phyloP scores from a whole-genome alignment of 2,797 vertebrate genomes.

The Lepus townsendii region DNA sequence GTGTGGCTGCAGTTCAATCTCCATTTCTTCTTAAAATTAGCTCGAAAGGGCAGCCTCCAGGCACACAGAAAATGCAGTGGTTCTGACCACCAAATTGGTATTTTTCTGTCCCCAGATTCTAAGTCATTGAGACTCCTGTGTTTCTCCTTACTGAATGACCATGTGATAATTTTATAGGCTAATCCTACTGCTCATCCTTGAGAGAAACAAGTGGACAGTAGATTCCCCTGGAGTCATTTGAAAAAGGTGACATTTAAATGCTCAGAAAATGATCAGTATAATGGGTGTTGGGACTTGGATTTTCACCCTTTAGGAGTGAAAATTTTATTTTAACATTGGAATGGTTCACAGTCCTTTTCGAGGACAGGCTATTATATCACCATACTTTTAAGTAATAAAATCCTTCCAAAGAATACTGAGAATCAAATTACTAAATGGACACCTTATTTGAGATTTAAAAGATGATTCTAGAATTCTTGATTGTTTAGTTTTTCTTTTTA shows the following conservation, averaged over 20 bases:
- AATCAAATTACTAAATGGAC: conserved; percentile 6
- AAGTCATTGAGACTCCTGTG: conserved; percentile 23
- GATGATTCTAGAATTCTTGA: conserved; percentile 51
- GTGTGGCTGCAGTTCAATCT: conserved; percentile 59
- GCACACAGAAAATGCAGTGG: conserved; percentile 52
- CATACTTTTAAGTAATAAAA: conserved; percentile 34
- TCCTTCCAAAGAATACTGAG: conserved; percentile 51
- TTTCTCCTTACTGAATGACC: conserved; percentile 3
- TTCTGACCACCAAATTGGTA: neutral
- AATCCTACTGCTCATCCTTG: neutral
- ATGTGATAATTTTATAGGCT: neutral
- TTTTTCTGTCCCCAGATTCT: conserved; percentile 26
- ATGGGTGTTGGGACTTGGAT: neutral
- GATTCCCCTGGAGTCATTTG: conserved; percentile 24
- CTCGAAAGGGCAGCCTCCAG: conserved; percentile 46
- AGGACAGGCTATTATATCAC: conserved; percentile 23
- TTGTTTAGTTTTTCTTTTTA: conserved; percentile 37
- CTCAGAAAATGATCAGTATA: neutral
- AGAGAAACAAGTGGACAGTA: neutral
- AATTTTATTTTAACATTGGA: conserved; percentile 1
- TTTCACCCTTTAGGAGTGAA: conserved; percentile 18
- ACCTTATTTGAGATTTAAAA: conserved; percentile 42
- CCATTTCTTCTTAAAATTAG: conserved; percentile 60
- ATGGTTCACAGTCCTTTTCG: conserved; percentile 33
- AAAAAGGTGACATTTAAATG: neutral